Evolutionary conservation across 1,140 invertebrate species (phyloP).

Genomic region (Druon quercuslanigerum): DNA sequence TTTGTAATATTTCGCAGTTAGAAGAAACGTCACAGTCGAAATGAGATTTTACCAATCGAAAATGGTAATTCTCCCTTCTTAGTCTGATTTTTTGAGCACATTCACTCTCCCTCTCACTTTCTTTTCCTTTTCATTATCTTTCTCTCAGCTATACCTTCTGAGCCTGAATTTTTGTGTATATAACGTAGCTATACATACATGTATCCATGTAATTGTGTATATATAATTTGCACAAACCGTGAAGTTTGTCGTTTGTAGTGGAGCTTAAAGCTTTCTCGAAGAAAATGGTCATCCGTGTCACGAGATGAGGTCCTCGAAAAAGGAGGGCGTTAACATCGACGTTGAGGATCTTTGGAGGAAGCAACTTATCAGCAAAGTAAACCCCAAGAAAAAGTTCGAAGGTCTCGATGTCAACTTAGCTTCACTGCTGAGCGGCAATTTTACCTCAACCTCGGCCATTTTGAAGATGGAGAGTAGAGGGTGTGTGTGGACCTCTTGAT

Average conservation of each 20-base stretch:
- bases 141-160: conserved; percentile 17
- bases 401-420: conserved; percentile 46
- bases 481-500: conserved; percentile 89
- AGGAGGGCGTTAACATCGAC: conserved; percentile 45
- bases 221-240: conserved; percentile 52
- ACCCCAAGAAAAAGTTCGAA: conserved; percentile 51
- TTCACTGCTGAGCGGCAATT: conserved; percentile 68
- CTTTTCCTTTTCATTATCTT: neutral
- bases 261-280: conserved; percentile 28
- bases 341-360: conserved; percentile 46
- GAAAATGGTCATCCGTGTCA: conserved; percentile 53
- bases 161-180: neutral
- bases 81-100: conserved; percentile 11
- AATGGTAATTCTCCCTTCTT: neutral
- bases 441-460: conserved; percentile 91
- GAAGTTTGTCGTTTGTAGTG: conserved; percentile 11
- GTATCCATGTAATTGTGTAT: conserved; percentile 46
- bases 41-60: neutral
- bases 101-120: conserved; percentile 25
- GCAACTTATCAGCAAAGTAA: conserved; percentile 51
- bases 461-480: conserved; percentile 91
- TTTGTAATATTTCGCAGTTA: neutral
- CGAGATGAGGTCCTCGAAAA: conserved; percentile 54
- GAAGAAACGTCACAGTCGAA: neutral
- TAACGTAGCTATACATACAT: conserved; percentile 51